Percentiles rank a stretch among this genome's conserved stretches.
These are phyloP conservation scores for Protonemura montana DNA, from an alignment of 2,888 invertebrate genomes.

Conservation along the genomic window DNA sequence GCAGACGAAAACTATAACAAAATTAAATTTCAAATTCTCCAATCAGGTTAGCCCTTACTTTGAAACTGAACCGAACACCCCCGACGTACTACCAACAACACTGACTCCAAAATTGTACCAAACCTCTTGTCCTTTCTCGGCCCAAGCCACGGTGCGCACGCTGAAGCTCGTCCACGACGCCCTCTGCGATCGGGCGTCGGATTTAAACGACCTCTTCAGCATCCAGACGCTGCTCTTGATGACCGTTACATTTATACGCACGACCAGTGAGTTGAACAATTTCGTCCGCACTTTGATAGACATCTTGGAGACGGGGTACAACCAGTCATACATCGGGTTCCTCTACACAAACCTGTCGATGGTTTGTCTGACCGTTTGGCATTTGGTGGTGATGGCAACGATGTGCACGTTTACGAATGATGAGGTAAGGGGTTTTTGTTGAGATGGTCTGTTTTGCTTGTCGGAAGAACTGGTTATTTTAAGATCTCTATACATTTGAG, in stretches of 20 bases:
- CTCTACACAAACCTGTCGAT: background rate
- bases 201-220: conserved; percentile 1
- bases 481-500: no score
- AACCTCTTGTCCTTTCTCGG: background rate
- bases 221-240: background rate
- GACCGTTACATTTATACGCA: background rate
- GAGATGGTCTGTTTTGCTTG: no score
- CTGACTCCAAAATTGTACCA: no score
- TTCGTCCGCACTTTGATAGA: background rate
- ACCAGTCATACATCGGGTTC: background rate
- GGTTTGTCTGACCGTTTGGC: background rate
- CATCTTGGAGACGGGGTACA: background rate
- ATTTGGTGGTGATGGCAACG: background rate
- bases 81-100: no score
- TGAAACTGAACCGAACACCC: no score
- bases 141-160: background rate
- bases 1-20: no score
- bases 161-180: conserved; percentile 20
- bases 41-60: no score
- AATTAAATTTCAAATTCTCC: no score
- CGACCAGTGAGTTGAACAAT: conserved; percentile 3
- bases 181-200: conserved; percentile 15
- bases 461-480: no score
- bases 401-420: background rate
- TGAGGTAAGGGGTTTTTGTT: background rate